A percentile compares a stretch with the other conserved stretches of the same genome.
These are phyloP conservation scores for Gonioctena quinquepunctata DNA, from an alignment of 1,140 invertebrate genomes.

Conservation along the genomic window DNA sequence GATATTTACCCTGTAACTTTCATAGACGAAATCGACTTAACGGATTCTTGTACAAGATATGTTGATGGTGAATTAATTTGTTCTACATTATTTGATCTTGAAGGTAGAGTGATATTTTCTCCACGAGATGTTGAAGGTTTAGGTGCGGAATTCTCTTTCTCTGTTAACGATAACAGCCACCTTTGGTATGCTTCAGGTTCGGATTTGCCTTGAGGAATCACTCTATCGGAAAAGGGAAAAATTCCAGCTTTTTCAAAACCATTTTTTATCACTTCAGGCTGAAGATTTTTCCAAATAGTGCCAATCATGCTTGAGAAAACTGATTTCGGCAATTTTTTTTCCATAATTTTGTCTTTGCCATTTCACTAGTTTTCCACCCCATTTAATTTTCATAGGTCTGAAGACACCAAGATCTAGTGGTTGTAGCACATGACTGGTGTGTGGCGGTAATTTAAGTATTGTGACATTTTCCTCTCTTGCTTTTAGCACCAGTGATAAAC, in stretches of 20 bases:
- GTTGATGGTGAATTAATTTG: constrained; percentile 3
- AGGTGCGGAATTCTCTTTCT: background rate
- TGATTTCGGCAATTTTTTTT: constrained; percentile 7
- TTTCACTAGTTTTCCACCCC: constrained; percentile 13
- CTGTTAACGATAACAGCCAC: background rate
- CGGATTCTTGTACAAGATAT: background rate
- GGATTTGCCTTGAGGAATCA: background rate
- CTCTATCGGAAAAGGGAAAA: background rate
- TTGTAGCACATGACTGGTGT: constrained; percentile 49
- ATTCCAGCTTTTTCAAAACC: constrained; percentile 9
- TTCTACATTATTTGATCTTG: background rate
- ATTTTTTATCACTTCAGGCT: background rate
- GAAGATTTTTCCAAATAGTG: background rate
- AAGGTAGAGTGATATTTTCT: background rate
- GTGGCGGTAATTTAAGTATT: constrained; percentile 47
- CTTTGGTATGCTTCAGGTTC: background rate
- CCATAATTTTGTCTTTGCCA: constrained; percentile 10
- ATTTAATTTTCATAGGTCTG: constrained; percentile 22
- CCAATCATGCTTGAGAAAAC: background rate
- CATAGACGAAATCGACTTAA: too few species aligned
- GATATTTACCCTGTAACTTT: background rate
- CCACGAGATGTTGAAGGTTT: background rate
- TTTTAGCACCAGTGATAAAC: constrained; percentile 39
- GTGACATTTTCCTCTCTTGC: constrained; percentile 43
- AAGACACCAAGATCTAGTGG: constrained; percentile 47